Base-by-base conservation (phyloP, 2,113 vertebrate species). In the Paramisgurnus dabryanus region DNA sequence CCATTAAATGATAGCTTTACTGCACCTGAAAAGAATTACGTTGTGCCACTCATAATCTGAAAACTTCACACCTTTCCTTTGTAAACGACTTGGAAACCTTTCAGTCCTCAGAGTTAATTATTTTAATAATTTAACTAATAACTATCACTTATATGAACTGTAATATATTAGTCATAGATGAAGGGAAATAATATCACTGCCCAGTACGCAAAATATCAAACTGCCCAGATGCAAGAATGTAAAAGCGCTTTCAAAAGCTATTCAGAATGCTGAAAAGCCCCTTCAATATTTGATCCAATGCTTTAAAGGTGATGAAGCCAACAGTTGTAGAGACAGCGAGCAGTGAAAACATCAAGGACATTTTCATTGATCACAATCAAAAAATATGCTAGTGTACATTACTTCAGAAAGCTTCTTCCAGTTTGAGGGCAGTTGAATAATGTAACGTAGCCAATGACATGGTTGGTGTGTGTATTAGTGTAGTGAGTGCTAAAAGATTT, bases 21-120 rank as follows among this genome's bases (percentile, higher is more conserved):
- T 58, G 57, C 34, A 40, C 7, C 34, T 40, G 6, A 57, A 17
- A n/a, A 6, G 55, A 13, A n/a, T 57, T 71, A 70, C 49, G 49
- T n/a, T 55, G 27, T 40, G 15, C 43, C 45, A 6, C 39, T 73
- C 39, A 9, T 10, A 40, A 40, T 41, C 4, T 15, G 66, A 65
- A 70, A 22, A 75, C 17, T 69, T 68, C 18, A 53, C 50, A 13
- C 4, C 50, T 58, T n/a, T n/a, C 40, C 45, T 65, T 58, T 71
- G 82, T 71, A 70, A 80, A 80, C 71, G 60, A 61, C 60, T 66
- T 80, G 58, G 50, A 80, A 71, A 45, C 18, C 17, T 45, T 68
- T 64, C 64, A 76, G 71, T 67, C 22, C 22, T 22, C 22, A 22
- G 22, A 22, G 22, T 22, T 22, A 43, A 72, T 58, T 58, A 75